Percentiles rank a stretch among this genome's conserved stretches.
Conservation (phyloP, 2,113 vertebrate species). For the Heterotis niloticus region DNA sequence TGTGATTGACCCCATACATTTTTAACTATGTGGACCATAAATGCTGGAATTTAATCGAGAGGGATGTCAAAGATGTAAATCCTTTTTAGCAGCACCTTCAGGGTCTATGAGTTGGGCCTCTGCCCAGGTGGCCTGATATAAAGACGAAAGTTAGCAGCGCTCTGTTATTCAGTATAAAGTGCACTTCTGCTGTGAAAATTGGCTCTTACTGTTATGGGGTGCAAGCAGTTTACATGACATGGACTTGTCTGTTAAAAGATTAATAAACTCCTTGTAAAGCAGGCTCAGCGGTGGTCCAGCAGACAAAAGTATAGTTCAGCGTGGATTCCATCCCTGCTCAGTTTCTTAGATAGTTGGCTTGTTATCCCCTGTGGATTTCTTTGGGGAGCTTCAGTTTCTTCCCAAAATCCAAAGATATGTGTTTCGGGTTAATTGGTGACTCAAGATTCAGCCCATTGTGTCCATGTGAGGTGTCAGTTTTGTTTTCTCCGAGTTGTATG, state of each 20-base stretch:
- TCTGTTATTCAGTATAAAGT: conserved; percentile 36
- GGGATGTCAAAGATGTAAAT: neutral
- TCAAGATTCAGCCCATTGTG: too few relatives aligned
- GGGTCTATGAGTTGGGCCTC: conserved; percentile 27
- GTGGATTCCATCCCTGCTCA: too few relatives aligned
- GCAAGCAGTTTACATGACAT: conserved; percentile 44
- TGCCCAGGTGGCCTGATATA: conserved; percentile 31
- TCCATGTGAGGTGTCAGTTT: too few relatives aligned
- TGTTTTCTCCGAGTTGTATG: too few relatives aligned
- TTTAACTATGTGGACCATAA: conserved; percentile 44
- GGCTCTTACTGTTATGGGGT: conserved; percentile 38
- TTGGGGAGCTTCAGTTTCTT: too few relatives aligned
- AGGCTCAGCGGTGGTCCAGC: conserved; percentile 46
- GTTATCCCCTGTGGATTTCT: too few relatives aligned
- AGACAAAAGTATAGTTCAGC: conserved; percentile 41
- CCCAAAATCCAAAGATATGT: too few relatives aligned
- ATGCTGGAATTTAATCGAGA: conserved; percentile 29
- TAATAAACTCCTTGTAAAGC: conserved; percentile 42
- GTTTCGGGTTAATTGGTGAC: too few relatives aligned
- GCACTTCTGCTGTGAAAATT: conserved; percentile 47
- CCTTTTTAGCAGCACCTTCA: conserved; percentile 19
- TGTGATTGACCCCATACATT: conserved; percentile 43
- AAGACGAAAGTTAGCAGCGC: conserved; percentile 24
- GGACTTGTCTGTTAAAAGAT: conserved; percentile 51
- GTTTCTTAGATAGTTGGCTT: too few relatives aligned